These are phyloP conservation scores for Misgurnus anguillicaudatus DNA, from an alignment of 2,113 vertebrate genomes.

Conservation along the genomic window DNA sequence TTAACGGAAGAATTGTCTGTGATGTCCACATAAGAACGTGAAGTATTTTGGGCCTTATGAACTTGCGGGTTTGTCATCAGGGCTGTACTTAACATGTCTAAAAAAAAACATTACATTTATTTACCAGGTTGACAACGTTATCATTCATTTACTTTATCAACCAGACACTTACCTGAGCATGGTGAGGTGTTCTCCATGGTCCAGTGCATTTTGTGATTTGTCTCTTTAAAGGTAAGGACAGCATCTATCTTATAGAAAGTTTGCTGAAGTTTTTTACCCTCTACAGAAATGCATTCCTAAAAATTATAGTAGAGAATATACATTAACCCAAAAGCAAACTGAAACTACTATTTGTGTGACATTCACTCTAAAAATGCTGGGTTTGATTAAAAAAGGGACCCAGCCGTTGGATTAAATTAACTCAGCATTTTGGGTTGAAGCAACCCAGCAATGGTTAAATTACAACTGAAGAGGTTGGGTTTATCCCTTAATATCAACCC, in stretches of 20 bases:
- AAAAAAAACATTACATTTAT: slow-evolving; percentile 23
- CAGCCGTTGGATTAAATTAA: too few species aligned
- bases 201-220: slow-evolving; percentile 69
- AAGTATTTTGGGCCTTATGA: not conserved
- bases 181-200: slow-evolving; percentile 72
- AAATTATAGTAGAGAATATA: slow-evolving; percentile 51
- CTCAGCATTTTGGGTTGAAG: too few species aligned
- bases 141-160: not conserved
- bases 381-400: too few species aligned
- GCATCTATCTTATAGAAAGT: slow-evolving; percentile 69
- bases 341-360: too few species aligned
- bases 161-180: slow-evolving; percentile 65
- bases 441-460: too few species aligned
- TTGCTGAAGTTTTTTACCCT: slow-evolving; percentile 52
- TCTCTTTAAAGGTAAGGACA: slow-evolving; percentile 71
- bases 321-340: not conserved
- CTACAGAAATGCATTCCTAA: slow-evolving; percentile 60
- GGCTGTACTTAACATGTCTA: slow-evolving; percentile 18
- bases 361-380: too few species aligned
- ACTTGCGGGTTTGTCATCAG: not conserved
- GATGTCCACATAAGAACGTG: not conserved
- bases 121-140: not conserved
- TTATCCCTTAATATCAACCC: too few species aligned
- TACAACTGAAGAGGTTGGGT: too few species aligned
- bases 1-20: not conserved